Percentiles rank a stretch among this genome's conserved stretches.
Evolutionary conservation across 2,888 invertebrate genomes (phyloP).

Genomic region (Apotomis turbidana): DNA sequence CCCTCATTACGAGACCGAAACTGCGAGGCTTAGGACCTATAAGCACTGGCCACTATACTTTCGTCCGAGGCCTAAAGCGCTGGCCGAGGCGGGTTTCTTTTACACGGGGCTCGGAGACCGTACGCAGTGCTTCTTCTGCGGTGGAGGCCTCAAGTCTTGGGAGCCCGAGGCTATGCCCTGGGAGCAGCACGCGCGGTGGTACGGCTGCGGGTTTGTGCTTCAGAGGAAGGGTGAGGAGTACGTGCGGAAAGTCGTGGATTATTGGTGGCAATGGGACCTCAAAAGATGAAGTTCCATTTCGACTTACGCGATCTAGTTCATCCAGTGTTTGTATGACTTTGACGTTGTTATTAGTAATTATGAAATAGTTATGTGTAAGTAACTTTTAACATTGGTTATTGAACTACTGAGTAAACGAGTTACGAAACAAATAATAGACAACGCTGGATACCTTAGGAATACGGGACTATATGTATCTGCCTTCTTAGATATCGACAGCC

Average conservation of each 20-base stretch:
- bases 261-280: background rate
- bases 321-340: too few relatives aligned
- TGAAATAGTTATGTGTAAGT: too few relatives aligned
- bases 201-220: constrained; percentile 8
- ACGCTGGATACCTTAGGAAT: too few relatives aligned
- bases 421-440: too few relatives aligned
- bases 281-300: too few relatives aligned
- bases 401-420: too few relatives aligned
- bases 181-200: constrained; percentile 16
- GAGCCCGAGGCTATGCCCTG: background rate
- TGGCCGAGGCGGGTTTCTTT: constrained; percentile 16
- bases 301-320: too few relatives aligned
- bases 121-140: constrained; percentile 20
- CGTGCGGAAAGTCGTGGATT: background rate
- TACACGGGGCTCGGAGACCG: background rate
- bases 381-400: too few relatives aligned
- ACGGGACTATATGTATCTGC: too few relatives aligned
- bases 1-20: background rate
- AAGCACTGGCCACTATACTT: constrained; percentile 7
- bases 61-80: background rate
- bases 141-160: constrained; percentile 4
- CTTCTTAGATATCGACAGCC: too few relatives aligned
- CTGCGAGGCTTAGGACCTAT: background rate
- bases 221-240: background rate
- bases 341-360: too few relatives aligned